These are phyloP conservation scores for Neuroterus valhalla DNA, from an alignment of 1,140 invertebrate genomes.

Conservation along the genomic window DNA sequence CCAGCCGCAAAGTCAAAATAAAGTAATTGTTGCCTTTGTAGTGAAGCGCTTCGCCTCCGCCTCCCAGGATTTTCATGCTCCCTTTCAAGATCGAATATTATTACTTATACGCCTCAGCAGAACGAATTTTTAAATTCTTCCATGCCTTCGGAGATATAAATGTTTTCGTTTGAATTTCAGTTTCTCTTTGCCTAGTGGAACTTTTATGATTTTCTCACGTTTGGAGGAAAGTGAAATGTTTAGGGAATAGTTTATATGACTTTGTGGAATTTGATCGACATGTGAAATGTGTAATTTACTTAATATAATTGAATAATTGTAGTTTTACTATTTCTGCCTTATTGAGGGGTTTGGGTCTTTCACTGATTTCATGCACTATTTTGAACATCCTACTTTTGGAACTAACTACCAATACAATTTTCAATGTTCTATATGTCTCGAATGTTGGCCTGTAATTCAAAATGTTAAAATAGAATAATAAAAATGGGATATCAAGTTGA, in stretches of 20 bases:
- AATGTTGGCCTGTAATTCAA: too few species aligned
- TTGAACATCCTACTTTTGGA: too few species aligned
- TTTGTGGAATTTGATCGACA: too few species aligned
- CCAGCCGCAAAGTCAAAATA: slow-evolving; percentile 55
- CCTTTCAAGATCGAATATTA: slow-evolving; percentile 25
- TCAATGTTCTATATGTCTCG: too few species aligned
- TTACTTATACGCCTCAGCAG: slow-evolving; percentile 18
- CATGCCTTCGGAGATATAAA: slow-evolving; percentile 9
- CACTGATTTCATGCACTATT: too few species aligned
- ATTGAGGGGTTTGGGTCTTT: too few species aligned
- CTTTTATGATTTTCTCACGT: slow-evolving; percentile 2
- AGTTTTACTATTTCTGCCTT: too few species aligned
- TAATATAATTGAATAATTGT: too few species aligned
- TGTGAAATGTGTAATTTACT: too few species aligned
- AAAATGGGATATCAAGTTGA: too few species aligned
- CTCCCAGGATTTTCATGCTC: slow-evolving; percentile 26
- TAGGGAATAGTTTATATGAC: neutral
- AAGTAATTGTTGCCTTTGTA: slow-evolving; percentile 40
- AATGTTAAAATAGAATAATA: too few species aligned
- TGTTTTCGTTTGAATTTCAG: slow-evolving; percentile 11
- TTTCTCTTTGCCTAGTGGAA: neutral
- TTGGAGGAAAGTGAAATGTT: neutral
- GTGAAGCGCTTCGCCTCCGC: slow-evolving; percentile 44
- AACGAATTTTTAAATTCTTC: slow-evolving; percentile 21
- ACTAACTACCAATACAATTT: too few species aligned